Evolutionary conservation across 2,113 vertebrate genomes (phyloP), one percentile per base, ranked within the genome.

Genomic region (Nothocercus julius): DNA sequence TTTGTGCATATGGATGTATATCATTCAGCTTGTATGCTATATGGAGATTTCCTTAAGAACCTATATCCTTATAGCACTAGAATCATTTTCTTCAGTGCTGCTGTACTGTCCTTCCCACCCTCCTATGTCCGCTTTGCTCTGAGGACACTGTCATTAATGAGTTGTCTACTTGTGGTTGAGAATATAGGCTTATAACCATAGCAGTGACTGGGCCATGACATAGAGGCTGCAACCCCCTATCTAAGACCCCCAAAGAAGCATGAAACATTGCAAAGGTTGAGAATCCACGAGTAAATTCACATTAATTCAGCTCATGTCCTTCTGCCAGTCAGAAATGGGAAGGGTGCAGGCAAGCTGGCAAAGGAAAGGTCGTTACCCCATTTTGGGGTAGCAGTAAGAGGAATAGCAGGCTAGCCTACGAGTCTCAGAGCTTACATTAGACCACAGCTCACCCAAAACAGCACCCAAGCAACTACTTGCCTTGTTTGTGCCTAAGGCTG

Each of bases 401-500:
- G 42, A 68, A 4, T 24, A 40, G 54, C 62, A 73, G 74, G 66
- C 66, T 49, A 69, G 69, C 62, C 24, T 74, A 38, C 63, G 54
- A 49, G 38, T 78, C 83, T 67, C 56, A 80, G 81, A 63, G 62
- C 58, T 92, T 8, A 1, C 20, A 3, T 84, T 78, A 83, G 80
- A 24, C 69, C 16, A 2, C 17, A 44, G 74, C 74, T 95, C 58
- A 73, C 58, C 32, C 0, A 0, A 42, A 91, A 47, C 38, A 86
- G 72, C 93, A 44, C 47, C 76, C 66, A 82, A 38, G 90, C 90
- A 90, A 80, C 77, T 51, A 8, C 83, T 95, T 88, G 49, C 47
- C 88, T 49, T 97, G 82, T 88, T 95, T 86, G 56, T 88, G 88
- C 94, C 86, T 79, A 11, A 79, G 83, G 94, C 67, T 18, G 21